Conservation (phyloP, 2,797 vertebrate genomes). For the Kryptopterus vitreolus region DNA sequence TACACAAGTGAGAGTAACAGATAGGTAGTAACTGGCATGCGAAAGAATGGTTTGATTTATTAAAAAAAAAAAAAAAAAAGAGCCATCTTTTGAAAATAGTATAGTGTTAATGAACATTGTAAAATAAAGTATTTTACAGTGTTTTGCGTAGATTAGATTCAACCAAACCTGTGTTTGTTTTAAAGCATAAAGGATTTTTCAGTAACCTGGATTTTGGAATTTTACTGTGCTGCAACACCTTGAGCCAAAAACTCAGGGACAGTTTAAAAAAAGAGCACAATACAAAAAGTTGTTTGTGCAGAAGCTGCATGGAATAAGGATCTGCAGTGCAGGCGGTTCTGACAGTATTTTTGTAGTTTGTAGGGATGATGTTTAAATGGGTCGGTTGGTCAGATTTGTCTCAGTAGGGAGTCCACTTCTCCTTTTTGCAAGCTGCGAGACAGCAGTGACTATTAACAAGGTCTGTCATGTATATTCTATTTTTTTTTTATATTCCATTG, state of each 20-base stretch:
- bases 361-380: conserved; percentile 60
- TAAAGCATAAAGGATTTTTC: not conserved
- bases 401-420: conserved; percentile 36
- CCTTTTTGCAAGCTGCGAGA: conserved; percentile 9
- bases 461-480: not conserved
- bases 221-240: not conserved
- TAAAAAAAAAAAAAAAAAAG: no score
- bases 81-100: no score
- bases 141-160: not conserved
- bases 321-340: conserved; percentile 62
- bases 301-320: conserved; percentile 26
- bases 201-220: no score
- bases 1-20: not conserved
- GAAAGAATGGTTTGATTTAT: not conserved
- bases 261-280: conserved; percentile 45
- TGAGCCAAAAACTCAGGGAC: not conserved
- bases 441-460: conserved; percentile 15
- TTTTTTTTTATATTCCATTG: not conserved
- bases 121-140: not conserved
- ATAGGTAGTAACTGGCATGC: not conserved
- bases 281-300: conserved; percentile 4
- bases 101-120: no score
- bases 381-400: conserved; percentile 47
- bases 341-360: conserved; percentile 60
- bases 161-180: not conserved